Evolutionary conservation across 2,888 invertebrate genomes (phyloP).

Genomic region (Cephus nigrinus): DNA sequence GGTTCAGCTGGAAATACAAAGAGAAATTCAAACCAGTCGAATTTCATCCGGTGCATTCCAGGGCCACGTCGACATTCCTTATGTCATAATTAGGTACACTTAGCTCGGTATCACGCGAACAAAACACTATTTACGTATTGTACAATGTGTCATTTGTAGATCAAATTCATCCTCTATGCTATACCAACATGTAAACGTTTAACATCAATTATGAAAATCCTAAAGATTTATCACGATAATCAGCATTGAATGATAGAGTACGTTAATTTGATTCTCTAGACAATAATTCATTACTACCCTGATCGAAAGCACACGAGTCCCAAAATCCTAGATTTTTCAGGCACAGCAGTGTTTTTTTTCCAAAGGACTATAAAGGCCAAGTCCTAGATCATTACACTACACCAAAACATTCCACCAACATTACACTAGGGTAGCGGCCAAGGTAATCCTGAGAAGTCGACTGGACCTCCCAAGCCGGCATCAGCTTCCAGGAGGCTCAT

Average conservation of each 20-base stretch:
- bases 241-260: too few species aligned
- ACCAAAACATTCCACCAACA: constrained; percentile 28
- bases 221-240: neutral
- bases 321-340: too few species aligned
- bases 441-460: constrained; percentile 86
- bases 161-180: neutral
- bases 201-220: neutral
- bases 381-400: too few species aligned
- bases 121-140: constrained; percentile 17
- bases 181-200: neutral
- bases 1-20: too few species aligned
- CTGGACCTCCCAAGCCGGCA: constrained; percentile 87
- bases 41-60: too few species aligned
- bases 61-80: constrained; percentile 18
- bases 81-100: constrained; percentile 45
- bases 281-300: too few species aligned
- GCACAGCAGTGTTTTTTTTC: too few species aligned
- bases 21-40: too few species aligned
- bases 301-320: too few species aligned
- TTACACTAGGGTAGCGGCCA: constrained; percentile 80
- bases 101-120: constrained; percentile 28
- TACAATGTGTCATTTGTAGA: too few species aligned
- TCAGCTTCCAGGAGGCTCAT: constrained; percentile 92
- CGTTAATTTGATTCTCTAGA: too few species aligned
- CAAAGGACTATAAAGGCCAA: too few species aligned